phyloP scores from a whole-genome alignment of 1,140 invertebrate species.

The Platyscapa corneri region DNA sequence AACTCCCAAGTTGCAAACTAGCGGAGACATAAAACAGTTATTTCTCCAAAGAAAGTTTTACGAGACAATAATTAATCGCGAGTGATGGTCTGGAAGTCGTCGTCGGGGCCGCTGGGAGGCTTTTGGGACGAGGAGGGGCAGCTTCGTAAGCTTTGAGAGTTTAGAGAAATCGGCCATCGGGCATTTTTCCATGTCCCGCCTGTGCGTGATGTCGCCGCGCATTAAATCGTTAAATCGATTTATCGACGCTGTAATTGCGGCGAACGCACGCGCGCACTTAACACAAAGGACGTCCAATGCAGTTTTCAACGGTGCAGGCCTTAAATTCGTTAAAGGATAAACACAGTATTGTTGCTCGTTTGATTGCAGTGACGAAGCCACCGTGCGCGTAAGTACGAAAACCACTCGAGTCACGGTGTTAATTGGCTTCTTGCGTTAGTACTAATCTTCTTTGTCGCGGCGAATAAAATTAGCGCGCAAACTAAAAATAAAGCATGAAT shows the following conservation, averaged over 20 bases:
- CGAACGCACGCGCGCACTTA: no score
- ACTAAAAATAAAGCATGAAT: not conserved
- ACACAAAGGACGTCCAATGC: not conserved
- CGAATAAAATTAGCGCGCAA: not conserved
- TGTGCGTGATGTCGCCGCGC: no score
- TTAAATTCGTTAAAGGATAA: not conserved
- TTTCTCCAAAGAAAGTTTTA: not conserved
- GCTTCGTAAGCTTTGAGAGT: no score
- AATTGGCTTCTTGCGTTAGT: not conserved
- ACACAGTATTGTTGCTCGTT: not conserved
- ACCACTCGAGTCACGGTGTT: not conserved
- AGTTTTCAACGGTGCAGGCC: not conserved
- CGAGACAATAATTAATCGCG: not conserved
- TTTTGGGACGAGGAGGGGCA: no score
- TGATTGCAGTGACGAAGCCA: not conserved
- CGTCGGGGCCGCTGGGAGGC: no score
- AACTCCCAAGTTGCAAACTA: not conserved
- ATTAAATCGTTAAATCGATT: no score
- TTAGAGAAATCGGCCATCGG: no score
- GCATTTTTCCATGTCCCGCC: no score
- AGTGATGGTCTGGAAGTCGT: not conserved
- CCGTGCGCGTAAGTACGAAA: not conserved
- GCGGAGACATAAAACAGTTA: not conserved
- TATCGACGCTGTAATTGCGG: no score
- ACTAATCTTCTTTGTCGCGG: not conserved